Conservation (phyloP, 2,113 vertebrate genomes). For the Myotis yumanensis region DNA sequence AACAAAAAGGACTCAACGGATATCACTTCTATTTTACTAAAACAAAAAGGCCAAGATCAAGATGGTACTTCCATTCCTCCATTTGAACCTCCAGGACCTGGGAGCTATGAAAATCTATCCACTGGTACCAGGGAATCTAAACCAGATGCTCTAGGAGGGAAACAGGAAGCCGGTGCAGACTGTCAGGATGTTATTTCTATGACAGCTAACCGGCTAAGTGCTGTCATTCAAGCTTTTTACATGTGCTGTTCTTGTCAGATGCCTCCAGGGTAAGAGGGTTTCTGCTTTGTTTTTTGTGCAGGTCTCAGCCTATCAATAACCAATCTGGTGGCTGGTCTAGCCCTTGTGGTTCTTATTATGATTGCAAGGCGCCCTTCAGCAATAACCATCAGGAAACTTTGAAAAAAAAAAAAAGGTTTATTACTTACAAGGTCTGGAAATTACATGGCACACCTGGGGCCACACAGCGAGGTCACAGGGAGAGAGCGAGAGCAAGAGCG, state of each 20-base stretch:
- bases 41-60: conserved; percentile 87
- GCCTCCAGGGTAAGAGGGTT: conserved; percentile 92
- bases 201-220: conserved; percentile 97
- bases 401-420: neutral
- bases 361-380: conserved; percentile 40
- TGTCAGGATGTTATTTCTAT: conserved; percentile 98
- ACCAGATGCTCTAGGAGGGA: conserved; percentile 83
- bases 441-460: conserved; percentile 46
- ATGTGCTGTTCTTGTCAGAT: conserved; percentile 99
- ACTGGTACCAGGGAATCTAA: conserved; percentile 72
- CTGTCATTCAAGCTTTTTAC: conserved; percentile 99
- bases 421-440: conserved; percentile 50
- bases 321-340: neutral
- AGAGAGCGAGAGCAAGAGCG: neutral
- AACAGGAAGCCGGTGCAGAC: conserved; percentile 88
- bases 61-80: conserved; percentile 81
- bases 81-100: conserved; percentile 75
- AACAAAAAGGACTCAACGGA: conserved; percentile 88
- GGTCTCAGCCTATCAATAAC: conserved; percentile 25
- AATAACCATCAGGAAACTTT: conserved; percentile 46
- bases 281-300: conserved; percentile 49
- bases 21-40: conserved; percentile 91
- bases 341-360: conserved; percentile 51
- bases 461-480: conserved; percentile 35
- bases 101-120: conserved; percentile 75